Percentiles rank a stretch among this genome's conserved stretches.
Conservation (phyloP, 2,888 invertebrate species). For the Eumerus sabulonum region DNA sequence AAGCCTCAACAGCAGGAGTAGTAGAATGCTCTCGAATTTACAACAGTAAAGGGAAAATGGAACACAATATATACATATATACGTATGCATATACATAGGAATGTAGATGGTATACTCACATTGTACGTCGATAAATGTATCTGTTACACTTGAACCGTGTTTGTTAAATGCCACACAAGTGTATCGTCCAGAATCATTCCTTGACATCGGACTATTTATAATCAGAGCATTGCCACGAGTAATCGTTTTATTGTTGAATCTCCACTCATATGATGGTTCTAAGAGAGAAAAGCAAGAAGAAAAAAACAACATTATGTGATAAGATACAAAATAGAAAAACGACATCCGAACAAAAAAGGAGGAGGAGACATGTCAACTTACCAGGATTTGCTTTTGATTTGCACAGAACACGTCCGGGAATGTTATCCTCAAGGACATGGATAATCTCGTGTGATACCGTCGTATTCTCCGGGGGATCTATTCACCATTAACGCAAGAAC, state of each 20-base stretch:
- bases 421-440: conserved; percentile 80
- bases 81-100: conserved; percentile 5
- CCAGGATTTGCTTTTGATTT: conserved; percentile 80
- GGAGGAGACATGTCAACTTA: conserved; percentile 70
- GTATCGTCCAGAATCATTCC: conserved; percentile 88
- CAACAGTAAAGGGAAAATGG: conserved; percentile 28
- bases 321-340: conserved; percentile 5
- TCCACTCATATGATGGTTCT: conserved; percentile 78
- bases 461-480: conserved; percentile 92
- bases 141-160: conserved; percentile 86
- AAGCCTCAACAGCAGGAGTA: conserved; percentile 1
- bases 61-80: conserved; percentile 3
- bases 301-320: background rate
- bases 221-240: conserved; percentile 79
- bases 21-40: conserved; percentile 22
- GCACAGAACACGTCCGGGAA: conserved; percentile 80
- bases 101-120: conserved; percentile 82
- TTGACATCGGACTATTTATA: conserved; percentile 84
- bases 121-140: conserved; percentile 88
- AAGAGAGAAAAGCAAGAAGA: conserved; percentile 29
- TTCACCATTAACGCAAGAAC: conserved; percentile 11
- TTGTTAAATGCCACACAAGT: conserved; percentile 89
- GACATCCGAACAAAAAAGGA: conserved; percentile 6
- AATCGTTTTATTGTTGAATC: conserved; percentile 75
- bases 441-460: conserved; percentile 82